Evolutionary conservation across 1,140 invertebrate species (phyloP), one percentile per base, ranked within the genome.

Genomic region (Apolygus lucorum): DNA sequence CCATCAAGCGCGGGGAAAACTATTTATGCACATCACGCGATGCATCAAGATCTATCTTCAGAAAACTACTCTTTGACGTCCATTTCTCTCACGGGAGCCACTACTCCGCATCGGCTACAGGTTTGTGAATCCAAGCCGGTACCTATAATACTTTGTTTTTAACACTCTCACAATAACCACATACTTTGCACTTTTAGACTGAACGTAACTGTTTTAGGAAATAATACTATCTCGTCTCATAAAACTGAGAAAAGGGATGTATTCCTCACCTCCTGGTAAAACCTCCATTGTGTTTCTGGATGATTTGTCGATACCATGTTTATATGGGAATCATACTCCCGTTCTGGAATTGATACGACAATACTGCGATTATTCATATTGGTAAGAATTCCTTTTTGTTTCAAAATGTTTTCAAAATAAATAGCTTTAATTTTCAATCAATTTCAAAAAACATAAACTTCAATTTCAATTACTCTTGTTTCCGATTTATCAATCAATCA

Each of bases 1-100:
- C 90, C 92, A 1, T 95, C 94, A 8, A 94, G 94, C 22, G 96
- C 94, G 0, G 94, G 94, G 0, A 98, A 98, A 81, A 94, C 87
- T 73, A 90, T 90, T 73, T 96, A 94, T 75, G 85, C 95, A 11
- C 88, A 93, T 82, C 88, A 96, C 76, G 86, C 90, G 75, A 80
- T 96, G 70, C 88, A 93, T 84, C 90, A 90, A 75, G 85, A 86
- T 73, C 77, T 95, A 21, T 81, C 87, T 72, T 84, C 89, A 72
- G 85, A 92, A 1, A 77, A 84, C 52, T 95, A 85, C 76, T 85
- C 90, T 63, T 88, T 92, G 0, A 86, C 87, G 29, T 90, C 94
- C 73, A 85, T 96, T 34, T 93, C 91, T 4, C 95, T 97, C 77
- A 95, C 93, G 0, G 90, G 91, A 2, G 90, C 91, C 78, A 95